phyloP scores from a whole-genome alignment of 2,113 vertebrate genomes.

The Oxygymnocypris stewartii region DNA sequence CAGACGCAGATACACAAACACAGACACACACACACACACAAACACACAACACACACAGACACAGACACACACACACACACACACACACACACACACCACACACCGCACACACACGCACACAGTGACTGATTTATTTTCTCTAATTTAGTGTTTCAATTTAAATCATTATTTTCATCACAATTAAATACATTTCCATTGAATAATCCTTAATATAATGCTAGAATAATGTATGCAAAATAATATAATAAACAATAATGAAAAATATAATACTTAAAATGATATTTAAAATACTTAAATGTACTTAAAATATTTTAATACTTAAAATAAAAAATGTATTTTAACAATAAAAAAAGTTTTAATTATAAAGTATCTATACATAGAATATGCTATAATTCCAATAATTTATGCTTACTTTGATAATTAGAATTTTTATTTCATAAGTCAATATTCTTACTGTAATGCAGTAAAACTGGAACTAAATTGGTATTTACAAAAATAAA shows the following conservation, averaged over 20 bases:
- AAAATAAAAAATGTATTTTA: not conserved
- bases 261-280: not conserved
- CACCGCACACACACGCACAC: too few species aligned
- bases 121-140: too few species aligned
- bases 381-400: not conserved
- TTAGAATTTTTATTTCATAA: not conserved
- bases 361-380: not conserved
- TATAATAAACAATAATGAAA: not conserved
- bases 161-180: not conserved
- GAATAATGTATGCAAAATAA: not conserved
- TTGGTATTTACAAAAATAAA: not conserved
- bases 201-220: not conserved
- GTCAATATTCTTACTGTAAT: not conserved
- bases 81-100: too few species aligned
- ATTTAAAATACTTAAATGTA: too few species aligned
- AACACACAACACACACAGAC: too few species aligned
- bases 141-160: too few species aligned
- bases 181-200: not conserved
- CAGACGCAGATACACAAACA: too few species aligned
- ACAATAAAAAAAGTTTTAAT: not conserved
- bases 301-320: not conserved
- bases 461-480: not conserved
- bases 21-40: too few species aligned
- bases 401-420: not conserved
- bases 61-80: too few species aligned